Percentiles rank a stretch among this genome's conserved stretches.
Evolutionary conservation across 2,113 vertebrate species (phyloP).

Genomic region (Ammodramus savannarum): DNA sequence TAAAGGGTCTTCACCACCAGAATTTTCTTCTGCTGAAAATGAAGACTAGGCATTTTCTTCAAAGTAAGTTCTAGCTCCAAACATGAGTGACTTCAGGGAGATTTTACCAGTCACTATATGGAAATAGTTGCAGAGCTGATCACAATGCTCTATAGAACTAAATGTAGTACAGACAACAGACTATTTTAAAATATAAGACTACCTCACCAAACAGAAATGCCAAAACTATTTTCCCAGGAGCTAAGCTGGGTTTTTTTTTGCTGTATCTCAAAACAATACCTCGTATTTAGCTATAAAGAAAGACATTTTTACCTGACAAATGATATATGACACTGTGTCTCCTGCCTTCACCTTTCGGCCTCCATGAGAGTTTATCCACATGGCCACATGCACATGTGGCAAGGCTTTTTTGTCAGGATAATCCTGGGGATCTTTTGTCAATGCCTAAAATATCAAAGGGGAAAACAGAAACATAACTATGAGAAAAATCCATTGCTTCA

Average conservation of each 20-base stretch:
- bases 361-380: constrained; percentile 97
- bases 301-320: constrained; percentile 88
- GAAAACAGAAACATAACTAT: not conserved
- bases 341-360: constrained; percentile 92
- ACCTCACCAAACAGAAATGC: not conserved
- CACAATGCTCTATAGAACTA: not conserved
- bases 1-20: not conserved
- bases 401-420: constrained; percentile 96
- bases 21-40: not conserved
- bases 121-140: not conserved
- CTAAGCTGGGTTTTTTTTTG: not conserved
- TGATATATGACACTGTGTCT: constrained; percentile 92
- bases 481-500: not conserved
- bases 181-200: not conserved
- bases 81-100: not conserved
- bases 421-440: constrained; percentile 98
- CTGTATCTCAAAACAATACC: not conserved
- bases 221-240: not conserved
- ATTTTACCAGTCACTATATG: not conserved
- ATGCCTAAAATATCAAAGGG: constrained; percentile 74
- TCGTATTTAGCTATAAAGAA: not conserved
- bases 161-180: not conserved
- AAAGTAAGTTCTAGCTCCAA: not conserved
- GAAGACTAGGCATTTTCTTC: not conserved
- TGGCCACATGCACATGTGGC: constrained; percentile 95